A percentile compares a stretch with the other conserved stretches of the same genome.
phyloP scores from a whole-genome alignment of 2,797 vertebrate species.

The Muscicapa comitata region DNA sequence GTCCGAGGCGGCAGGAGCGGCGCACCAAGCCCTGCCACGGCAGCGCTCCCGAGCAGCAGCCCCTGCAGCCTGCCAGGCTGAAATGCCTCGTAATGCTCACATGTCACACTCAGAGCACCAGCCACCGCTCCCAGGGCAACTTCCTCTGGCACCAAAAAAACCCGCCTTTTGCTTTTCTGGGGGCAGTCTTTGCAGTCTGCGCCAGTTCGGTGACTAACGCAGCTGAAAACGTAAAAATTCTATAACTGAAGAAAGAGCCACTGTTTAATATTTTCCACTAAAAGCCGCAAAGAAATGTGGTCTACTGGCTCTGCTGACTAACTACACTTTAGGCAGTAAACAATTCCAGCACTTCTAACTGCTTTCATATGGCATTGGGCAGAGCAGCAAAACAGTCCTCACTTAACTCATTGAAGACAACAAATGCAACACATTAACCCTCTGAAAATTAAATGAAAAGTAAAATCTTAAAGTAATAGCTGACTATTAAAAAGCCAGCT shows the following conservation, averaged over 20 bases:
- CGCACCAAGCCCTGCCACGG: neutral
- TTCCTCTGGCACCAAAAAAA: conserved; percentile 66
- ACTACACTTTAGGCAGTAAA: conserved; percentile 72
- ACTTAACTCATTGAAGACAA: conserved; percentile 29
- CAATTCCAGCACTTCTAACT: conserved; percentile 73
- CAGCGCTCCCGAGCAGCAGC: conserved; percentile 59
- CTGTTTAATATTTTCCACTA: conserved; percentile 79
- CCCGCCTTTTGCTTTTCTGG: neutral
- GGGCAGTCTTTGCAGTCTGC: conserved; percentile 60
- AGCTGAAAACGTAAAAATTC: conserved; percentile 67
- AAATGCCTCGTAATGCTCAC: conserved; percentile 80
- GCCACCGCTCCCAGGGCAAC: conserved; percentile 70
- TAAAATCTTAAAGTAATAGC: neutral
- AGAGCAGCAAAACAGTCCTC: neutral
- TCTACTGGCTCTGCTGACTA: conserved; percentile 73
- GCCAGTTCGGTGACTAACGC: conserved; percentile 77
- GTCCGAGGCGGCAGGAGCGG: neutral
- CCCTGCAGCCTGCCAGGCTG: conserved; percentile 73
- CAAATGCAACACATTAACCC: neutral
- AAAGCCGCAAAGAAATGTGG: conserved; percentile 77
- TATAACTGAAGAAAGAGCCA: conserved; percentile 68
- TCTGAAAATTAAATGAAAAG: neutral
- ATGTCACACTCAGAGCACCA: conserved; percentile 72
- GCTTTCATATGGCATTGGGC: conserved; percentile 67
- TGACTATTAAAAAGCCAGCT: neutral